Conservation (phyloP, 2,888 invertebrate genomes). For the Nebria brevicollis region DNA sequence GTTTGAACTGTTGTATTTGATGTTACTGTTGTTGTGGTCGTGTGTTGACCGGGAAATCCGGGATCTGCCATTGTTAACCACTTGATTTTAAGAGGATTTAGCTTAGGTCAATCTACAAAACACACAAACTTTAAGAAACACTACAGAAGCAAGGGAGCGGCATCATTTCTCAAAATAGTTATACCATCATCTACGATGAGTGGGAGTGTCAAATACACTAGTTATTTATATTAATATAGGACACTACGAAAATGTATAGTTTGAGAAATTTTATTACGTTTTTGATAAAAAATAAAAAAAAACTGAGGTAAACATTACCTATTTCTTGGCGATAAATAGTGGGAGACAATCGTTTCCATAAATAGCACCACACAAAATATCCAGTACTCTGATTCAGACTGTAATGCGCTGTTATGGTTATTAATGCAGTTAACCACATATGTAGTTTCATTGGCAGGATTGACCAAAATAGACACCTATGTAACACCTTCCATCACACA, state of each 20-base stretch:
- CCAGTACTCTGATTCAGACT: too few species aligned
- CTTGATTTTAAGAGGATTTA: background rate
- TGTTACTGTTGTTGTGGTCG: conserved; percentile 76
- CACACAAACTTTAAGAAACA: background rate
- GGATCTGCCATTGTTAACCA: conserved; percentile 64
- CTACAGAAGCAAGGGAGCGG: background rate
- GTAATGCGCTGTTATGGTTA: too few species aligned
- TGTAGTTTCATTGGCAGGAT: background rate
- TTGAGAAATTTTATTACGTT: background rate
- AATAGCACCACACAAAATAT: background rate
- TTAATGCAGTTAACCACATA: too few species aligned
- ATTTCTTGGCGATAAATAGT: background rate
- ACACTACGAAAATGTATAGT: background rate
- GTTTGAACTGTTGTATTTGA: conserved; percentile 77
- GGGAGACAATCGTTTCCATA: background rate
- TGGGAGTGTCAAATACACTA: conserved; percentile 26
- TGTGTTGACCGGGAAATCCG: conserved; percentile 80
- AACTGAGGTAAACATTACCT: background rate
- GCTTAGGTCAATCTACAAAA: background rate
- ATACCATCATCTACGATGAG: conserved; percentile 33
- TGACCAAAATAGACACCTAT: background rate
- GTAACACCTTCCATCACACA: too few species aligned
- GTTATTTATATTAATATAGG: background rate
- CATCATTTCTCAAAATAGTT: conserved; percentile 40
- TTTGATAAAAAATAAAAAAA: background rate